These are phyloP conservation scores for Dendrolimus houi DNA, from an alignment of 2,888 invertebrate species.

Conservation along the genomic window DNA sequence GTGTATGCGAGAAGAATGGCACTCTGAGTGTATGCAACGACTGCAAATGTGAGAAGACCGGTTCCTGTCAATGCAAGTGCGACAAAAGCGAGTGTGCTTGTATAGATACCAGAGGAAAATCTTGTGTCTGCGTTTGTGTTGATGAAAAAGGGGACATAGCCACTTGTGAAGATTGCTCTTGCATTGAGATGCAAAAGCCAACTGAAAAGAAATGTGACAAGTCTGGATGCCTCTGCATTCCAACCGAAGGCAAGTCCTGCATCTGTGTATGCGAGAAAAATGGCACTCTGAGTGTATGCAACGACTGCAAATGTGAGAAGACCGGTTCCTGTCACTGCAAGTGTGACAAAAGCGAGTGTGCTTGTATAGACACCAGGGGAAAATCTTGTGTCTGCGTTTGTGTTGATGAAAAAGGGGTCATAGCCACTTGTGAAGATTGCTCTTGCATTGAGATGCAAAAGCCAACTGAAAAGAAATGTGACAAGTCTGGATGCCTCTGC, in stretches of 20 bases:
- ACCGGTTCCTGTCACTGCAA: constrained; percentile 4
- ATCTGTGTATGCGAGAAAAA: constrained; percentile 14
- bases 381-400: no score
- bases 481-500: constrained; percentile 12
- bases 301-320: constrained; percentile 15
- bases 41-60: constrained; percentile 11
- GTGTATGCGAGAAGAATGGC: constrained; percentile 14
- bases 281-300: constrained; percentile 15
- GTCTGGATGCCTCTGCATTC: constrained; percentile 13
- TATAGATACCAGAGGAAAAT: constrained; percentile 10
- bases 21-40: constrained; percentile 17
- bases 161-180: constrained; percentile 6
- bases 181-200: background rate
- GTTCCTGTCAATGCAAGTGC: constrained; percentile 5
- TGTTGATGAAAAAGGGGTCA: no score
- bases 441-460: background rate
- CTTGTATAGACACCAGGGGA: constrained; percentile 1
- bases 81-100: constrained; percentile 4
- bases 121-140: constrained; percentile 13
- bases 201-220: constrained; percentile 8
- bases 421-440: background rate
- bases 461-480: constrained; percentile 6
- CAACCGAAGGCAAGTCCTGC: constrained; percentile 14
- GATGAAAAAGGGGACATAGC: constrained; percentile 10
- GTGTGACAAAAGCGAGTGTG: constrained; percentile 3